Evolutionary conservation across 2,888 invertebrate species (phyloP).

Genomic region (Philaethria dido): DNA sequence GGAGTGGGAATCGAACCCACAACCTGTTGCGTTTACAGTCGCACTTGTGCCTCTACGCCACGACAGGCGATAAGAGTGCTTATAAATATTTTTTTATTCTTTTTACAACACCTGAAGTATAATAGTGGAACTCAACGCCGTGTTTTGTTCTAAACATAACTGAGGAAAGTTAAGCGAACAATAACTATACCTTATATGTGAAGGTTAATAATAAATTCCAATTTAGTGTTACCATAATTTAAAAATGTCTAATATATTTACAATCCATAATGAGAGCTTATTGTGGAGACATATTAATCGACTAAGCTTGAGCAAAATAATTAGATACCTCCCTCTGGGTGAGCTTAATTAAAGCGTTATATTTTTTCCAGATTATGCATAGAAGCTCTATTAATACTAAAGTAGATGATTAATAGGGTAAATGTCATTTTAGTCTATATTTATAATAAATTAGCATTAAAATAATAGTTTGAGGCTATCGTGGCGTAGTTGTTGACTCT

Average conservation of each 20-base stretch:
- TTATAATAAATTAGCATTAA: constrained; percentile 2
- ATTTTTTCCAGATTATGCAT: constrained; percentile 46
- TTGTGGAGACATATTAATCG: constrained; percentile 48
- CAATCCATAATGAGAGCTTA: constrained; percentile 44
- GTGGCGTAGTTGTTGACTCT: too few relatives aligned
- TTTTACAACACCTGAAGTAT: too few relatives aligned
- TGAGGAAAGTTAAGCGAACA: too few relatives aligned
- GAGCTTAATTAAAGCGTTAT: constrained; percentile 54
- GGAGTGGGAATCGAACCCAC: too few relatives aligned
- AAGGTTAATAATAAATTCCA: background rate
- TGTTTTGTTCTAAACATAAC: too few relatives aligned
- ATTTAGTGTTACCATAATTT: background rate
- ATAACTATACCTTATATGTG: background rate
- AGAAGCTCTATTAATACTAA: constrained; percentile 29
- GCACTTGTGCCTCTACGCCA: too few relatives aligned
- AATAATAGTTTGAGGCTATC: too few relatives aligned
- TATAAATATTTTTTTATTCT: too few relatives aligned
- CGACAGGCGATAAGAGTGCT: too few relatives aligned
- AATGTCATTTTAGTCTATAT: background rate
- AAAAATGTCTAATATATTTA: constrained; percentile 33
- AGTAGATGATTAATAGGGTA: constrained; percentile 13
- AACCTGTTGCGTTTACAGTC: too few relatives aligned
- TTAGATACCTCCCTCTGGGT: constrained; percentile 49
- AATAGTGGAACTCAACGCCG: too few relatives aligned
- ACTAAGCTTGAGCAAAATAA: constrained; percentile 48